Conservation (phyloP, 2,888 invertebrate genomes). For the Sepioteuthis lessoniana region DNA sequence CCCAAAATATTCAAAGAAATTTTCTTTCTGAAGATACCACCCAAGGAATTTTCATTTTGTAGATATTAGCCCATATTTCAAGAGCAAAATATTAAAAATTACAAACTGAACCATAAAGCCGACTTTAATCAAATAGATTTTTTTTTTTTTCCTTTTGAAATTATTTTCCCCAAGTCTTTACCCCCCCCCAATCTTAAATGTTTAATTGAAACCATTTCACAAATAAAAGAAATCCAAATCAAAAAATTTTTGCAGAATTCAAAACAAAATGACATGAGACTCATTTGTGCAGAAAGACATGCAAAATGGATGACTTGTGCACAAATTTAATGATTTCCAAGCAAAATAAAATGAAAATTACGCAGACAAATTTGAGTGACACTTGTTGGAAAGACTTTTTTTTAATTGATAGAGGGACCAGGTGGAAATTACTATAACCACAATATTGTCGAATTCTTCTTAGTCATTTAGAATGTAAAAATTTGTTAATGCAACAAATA, state of each 20-base stretch:
- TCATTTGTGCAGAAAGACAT: neutral
- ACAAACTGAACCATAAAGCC: neutral
- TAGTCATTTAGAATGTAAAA: too few relatives aligned
- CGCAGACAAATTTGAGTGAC: neutral
- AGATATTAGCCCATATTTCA: neutral
- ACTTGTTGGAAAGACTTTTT: neutral
- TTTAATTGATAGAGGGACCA: too few relatives aligned
- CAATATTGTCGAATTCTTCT: too few relatives aligned
- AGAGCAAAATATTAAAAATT: neutral
- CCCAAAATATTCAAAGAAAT: neutral
- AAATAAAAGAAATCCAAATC: neutral
- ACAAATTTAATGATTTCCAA: neutral
- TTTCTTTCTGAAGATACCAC: neutral
- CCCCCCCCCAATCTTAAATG: neutral
- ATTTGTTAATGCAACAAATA: too few relatives aligned
- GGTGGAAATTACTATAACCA: too few relatives aligned
- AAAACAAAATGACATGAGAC: neutral
- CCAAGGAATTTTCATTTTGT: neutral
- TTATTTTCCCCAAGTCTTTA: neutral
- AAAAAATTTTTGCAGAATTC: neutral
- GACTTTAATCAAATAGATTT: neutral
- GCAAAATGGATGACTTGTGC: neutral
- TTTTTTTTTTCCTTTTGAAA: neutral
- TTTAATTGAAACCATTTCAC: neutral
- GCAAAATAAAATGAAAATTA: neutral